Evolutionary conservation across 2,797 vertebrate species (phyloP), one percentile per base, ranked within the genome.

Genomic region (Neosilurus hyrtlii): DNA sequence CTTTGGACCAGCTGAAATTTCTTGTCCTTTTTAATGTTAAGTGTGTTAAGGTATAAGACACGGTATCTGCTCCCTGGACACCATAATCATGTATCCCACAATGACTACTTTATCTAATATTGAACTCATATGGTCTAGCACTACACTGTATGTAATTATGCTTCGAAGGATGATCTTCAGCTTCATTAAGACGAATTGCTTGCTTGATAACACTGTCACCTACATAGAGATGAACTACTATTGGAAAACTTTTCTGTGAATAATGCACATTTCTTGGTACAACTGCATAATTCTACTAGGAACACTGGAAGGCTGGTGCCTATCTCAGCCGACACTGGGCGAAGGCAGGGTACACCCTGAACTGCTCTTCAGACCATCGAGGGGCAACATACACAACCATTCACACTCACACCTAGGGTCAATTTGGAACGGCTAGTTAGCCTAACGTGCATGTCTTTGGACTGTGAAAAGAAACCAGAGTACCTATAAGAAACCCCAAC

Each of bases 1-100:
- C 90, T 88, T 20, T 49, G 89, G 88, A 90, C 86, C 82, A 54
- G 4, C 70, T 86, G 54, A 78, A 89, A 91, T 86, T 85, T 76
- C 72, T 83, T 83, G 70, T 80, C 77, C 65, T 30, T 68, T 62
- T 61, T 56, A n/a, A 51, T 72, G 77, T 4, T 79, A 82, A 57
- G 24, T 85, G 82, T 86, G 80, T 78, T 37, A 81, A 37, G 59
- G 15, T 79, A 87, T 84, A 84, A 86, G 51, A 73, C 30, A 80
- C 79, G 37, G 16, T n/a, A 80, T 80, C 63, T 73, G 66, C 67
- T 79, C n/a, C 67, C 79, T 43, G 67, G 80, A 83, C 71, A 35
- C 61, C 37, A 82, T 63, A 61, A 75, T 79, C 82, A 81, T 37
- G 49, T 57, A 37, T 80, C 62, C n/a, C 24, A 70, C n/a, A 62